These are phyloP conservation scores for Aegotheles bennettii DNA, from an alignment of 2,113 vertebrate genomes.

Conservation along the genomic window DNA sequence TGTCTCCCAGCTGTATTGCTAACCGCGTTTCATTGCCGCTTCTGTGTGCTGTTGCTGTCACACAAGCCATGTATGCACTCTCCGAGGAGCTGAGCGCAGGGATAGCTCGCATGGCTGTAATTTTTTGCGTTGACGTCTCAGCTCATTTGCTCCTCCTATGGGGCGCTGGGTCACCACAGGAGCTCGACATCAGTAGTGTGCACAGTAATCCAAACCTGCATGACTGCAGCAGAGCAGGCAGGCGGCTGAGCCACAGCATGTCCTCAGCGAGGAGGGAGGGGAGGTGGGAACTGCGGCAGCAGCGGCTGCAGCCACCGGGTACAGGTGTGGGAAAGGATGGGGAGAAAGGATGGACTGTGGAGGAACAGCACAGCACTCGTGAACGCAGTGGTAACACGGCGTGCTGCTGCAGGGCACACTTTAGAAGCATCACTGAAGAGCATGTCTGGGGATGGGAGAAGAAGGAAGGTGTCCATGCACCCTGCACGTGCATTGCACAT, in stretches of 20 bases:
- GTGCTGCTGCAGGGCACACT: not conserved
- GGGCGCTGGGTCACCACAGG: constrained; percentile 62
- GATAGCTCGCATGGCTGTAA: constrained; percentile 62
- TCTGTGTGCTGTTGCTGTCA: constrained; percentile 75
- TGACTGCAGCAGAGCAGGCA: not conserved
- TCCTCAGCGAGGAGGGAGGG: not conserved
- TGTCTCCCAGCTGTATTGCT: constrained; percentile 73
- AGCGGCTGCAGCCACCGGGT: not conserved
- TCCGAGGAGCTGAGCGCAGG: constrained; percentile 79
- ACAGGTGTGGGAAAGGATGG: not conserved
- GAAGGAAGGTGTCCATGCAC: not conserved
- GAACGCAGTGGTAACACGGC: not conserved
- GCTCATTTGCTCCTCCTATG: constrained; percentile 77
- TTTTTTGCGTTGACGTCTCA: constrained; percentile 72
- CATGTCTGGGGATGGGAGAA: too few relatives aligned
- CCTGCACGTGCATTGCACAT: not conserved
- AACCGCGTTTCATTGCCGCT: constrained; percentile 70
- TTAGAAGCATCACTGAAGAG: not conserved
- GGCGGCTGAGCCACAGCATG: not conserved
- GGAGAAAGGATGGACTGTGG: fast-evolving
- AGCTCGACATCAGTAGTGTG: constrained; percentile 19
- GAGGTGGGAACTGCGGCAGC: not conserved
- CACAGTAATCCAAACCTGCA: constrained; percentile 18
- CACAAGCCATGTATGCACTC: constrained; percentile 80
- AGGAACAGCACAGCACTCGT: not conserved